These are phyloP conservation scores for Hydrozoanthus tunicans DNA, from an alignment of 64 coral and sea anemone genomes.

Conservation along the genomic window DNA sequence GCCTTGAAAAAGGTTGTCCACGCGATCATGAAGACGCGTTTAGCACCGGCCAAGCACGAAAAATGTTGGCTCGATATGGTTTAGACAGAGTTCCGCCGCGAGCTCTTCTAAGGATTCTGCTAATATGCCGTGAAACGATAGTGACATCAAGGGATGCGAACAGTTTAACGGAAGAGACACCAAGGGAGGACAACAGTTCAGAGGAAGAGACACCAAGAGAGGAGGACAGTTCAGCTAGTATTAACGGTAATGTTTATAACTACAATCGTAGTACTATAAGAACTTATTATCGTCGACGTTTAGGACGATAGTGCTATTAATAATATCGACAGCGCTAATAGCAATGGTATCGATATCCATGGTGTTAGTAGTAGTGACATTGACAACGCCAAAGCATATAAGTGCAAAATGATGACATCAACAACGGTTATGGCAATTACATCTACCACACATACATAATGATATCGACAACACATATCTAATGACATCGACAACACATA, in stretches of 20 bases:
- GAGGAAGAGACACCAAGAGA: background rate
- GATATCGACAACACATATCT: too few species aligned
- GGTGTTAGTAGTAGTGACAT: too few species aligned
- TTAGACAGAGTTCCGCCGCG: background rate
- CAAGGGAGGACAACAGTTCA: background rate
- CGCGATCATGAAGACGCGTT: slow-evolving; percentile 2
- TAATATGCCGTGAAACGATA: background rate
- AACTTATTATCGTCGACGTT: too few species aligned
- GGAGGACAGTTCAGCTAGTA: background rate
- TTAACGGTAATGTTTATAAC: background rate
- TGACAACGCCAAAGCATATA: too few species aligned
- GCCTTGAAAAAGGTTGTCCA: background rate
- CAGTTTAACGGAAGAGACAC: background rate
- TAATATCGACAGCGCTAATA: too few species aligned
- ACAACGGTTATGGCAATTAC: too few species aligned
- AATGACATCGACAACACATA: too few species aligned
- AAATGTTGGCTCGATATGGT: background rate
- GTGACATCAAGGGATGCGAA: background rate
- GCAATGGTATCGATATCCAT: too few species aligned
- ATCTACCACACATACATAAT: too few species aligned
- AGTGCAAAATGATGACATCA: too few species aligned
- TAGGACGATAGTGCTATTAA: too few species aligned
- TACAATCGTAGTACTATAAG: background rate
- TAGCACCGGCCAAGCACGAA: background rate
- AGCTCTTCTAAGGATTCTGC: background rate